phyloP scores from a whole-genome alignment of 1,140 invertebrate species.

The Procambarus virginalis region DNA sequence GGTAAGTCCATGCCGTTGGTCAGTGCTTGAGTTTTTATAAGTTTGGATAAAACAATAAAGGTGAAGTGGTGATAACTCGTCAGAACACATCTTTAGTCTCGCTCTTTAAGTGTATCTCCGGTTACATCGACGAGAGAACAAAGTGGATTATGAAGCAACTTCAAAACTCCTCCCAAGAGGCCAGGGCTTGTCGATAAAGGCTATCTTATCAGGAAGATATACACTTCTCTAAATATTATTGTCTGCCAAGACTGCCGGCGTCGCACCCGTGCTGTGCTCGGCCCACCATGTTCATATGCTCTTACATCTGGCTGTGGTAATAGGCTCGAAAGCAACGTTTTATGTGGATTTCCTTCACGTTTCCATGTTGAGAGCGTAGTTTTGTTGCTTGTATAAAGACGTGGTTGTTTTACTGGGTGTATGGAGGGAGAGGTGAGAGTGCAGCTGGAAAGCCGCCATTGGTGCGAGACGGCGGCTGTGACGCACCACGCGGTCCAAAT shows the following conservation, averaged over 20 bases:
- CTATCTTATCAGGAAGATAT: neutral
- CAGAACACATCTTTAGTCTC: neutral
- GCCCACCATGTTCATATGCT: neutral
- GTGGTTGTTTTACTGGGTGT: neutral
- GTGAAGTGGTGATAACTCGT: neutral
- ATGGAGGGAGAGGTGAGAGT: neutral
- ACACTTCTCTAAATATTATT: neutral
- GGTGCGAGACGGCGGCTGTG: neutral
- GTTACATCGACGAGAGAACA: neutral
- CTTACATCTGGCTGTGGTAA: neutral
- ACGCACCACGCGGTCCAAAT: constrained; percentile 3
- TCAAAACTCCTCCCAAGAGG: neutral
- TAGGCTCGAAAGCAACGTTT: no score
- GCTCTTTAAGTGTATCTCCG: neutral
- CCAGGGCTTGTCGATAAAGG: neutral
- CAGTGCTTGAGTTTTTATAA: neutral
- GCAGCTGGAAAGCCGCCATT: constrained; percentile 1
- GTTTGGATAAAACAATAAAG: neutral
- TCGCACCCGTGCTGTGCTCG: neutral
- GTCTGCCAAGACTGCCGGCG: neutral
- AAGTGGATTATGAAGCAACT: neutral
- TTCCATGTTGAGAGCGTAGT: no score
- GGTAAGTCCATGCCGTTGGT: constrained; percentile 7
- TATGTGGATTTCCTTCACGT: no score
- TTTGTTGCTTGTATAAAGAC: no score